Percentiles rank a stretch among this genome's conserved stretches.
phyloP scores from a whole-genome alignment of 2,113 vertebrate genomes.

The Silurus asotus region DNA sequence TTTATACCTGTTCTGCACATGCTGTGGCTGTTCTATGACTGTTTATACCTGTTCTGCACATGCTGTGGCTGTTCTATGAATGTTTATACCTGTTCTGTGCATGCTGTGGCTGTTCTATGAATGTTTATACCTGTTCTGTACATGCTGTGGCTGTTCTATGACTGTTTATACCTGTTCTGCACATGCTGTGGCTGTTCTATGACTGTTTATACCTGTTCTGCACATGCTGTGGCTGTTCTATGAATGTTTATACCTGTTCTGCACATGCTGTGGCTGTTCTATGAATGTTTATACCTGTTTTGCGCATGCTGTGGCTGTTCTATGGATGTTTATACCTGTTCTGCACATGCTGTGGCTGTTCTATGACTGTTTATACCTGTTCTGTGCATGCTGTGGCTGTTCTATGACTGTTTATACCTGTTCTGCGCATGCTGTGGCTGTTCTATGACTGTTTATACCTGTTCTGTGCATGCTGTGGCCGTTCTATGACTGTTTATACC shows the following conservation, averaged over 20 bases:
- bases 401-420: not conserved
- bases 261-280: not conserved
- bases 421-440: not conserved
- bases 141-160: not conserved
- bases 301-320: not conserved
- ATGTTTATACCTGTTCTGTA: not conserved
- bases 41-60: no score
- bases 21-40: not conserved
- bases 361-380: not conserved
- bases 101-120: not conserved
- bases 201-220: no score
- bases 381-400: not conserved
- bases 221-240: not conserved
- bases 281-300: not conserved
- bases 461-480: not conserved
- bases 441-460: not conserved
- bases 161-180: not conserved
- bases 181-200: not conserved
- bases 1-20: not conserved
- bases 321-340: not conserved
- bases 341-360: not conserved
- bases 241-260: not conserved
- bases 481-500: not conserved
- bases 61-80: not conserved
- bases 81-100: not conserved